Evolutionary conservation across 2,797 vertebrate species (phyloP).

Genomic region (Brachymystax lenok): DNA sequence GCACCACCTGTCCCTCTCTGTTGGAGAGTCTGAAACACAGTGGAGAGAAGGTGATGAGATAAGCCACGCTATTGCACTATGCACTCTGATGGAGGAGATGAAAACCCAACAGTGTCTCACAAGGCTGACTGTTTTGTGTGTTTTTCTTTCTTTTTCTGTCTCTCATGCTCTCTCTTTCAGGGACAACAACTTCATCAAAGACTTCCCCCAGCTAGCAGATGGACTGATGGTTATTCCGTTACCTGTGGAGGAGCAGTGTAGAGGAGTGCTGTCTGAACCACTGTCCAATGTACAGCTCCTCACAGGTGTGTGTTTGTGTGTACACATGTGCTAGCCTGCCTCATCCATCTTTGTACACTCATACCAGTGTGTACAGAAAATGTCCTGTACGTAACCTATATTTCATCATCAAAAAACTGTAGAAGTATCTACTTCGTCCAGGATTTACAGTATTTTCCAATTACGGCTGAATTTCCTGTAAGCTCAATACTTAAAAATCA

Average conservation of each 20-base stretch:
- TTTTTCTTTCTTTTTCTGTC: neutral
- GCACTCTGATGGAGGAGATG: neutral
- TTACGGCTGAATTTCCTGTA: neutral
- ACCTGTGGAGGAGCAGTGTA: constrained; percentile 95
- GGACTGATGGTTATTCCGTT: constrained; percentile 94
- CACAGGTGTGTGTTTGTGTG: constrained; percentile 76
- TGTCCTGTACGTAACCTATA: too few relatives aligned
- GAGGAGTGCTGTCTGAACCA: constrained; percentile 93
- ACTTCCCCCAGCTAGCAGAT: constrained; percentile 94
- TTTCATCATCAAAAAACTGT: too few relatives aligned
- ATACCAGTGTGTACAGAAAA: too few relatives aligned
- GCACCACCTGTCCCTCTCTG: neutral
- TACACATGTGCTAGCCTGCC: too few relatives aligned
- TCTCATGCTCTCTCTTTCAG: constrained; percentile 63
- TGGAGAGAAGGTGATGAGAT: neutral
- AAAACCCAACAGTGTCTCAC: neutral
- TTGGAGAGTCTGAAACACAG: neutral
- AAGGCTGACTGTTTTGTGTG: neutral
- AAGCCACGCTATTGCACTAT: neutral
- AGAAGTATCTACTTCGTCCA: too few relatives aligned
- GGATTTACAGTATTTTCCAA: too few relatives aligned
- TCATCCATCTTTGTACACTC: too few relatives aligned
- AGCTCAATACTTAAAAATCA: neutral
- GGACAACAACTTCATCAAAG: constrained; percentile 98
- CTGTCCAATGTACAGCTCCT: constrained; percentile 90